Evolutionary conservation across 2,113 vertebrate genomes (phyloP), one percentile per base, ranked within the genome.

Genomic region (Panthera tigris): DNA sequence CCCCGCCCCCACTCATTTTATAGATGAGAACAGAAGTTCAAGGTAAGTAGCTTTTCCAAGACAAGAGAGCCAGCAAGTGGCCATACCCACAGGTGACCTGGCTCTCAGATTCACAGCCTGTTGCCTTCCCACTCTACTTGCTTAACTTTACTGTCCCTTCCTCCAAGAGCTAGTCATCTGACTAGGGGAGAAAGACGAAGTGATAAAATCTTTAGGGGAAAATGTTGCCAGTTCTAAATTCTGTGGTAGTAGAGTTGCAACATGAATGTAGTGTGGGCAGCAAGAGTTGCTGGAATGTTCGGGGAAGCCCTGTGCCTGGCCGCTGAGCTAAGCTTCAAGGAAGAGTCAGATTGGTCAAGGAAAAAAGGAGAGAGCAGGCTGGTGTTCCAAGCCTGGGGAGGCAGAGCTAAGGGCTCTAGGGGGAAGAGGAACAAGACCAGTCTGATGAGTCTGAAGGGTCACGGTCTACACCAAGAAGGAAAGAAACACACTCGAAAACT

Each of bases 21-120:
- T 31, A 82, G 39, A 69, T 61, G 39, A 81, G 82, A 97, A 93
- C 15, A 55, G 23, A 91, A 81, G 61, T 41, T 81, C 69, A 97
- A 93, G 55, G 9, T 41, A 84, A 84, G 52, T 29, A 80, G 48
- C 39, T 94, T 96, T 90, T 93, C 74, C 27, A 93, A 80, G 76
- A 84, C 14, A 92, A 41, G 19, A 65, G 18, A 52, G 36, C 23
- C 18, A 85, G 61, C 4, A 79, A 74, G 41, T 41, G 16, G 82
- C 12, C 0, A 27, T 18, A 52, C n/a, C 8, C 29, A 68, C 31
- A 74, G 55, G 29, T 48, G 18, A 68, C 15, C 91, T 33, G 65
- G 74, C 16, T 25, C n/a, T 61, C 4, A 1, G 25, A 90, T 27
- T 93, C 55, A 74, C 3, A 71, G 25, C 27, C 57, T 16, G 5